These are phyloP conservation scores for Dryadula phaetusa DNA, from an alignment of 2,888 invertebrate species.

Conservation along the genomic window DNA sequence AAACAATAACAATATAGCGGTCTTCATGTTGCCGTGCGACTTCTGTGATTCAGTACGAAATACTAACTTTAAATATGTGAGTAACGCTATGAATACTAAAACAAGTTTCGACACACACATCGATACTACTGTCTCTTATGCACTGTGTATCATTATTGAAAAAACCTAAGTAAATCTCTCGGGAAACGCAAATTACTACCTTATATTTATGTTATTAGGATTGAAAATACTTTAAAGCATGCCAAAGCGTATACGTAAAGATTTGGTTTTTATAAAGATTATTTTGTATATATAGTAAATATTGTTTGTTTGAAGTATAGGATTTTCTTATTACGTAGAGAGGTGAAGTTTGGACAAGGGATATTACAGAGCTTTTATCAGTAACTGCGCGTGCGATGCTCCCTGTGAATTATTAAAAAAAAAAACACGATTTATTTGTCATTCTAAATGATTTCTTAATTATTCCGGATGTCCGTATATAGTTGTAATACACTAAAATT, in stretches of 20 bases:
- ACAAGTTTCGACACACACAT: constrained; percentile 24
- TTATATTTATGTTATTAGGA: accelerated
- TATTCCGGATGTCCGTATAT: too few relatives aligned
- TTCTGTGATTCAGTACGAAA: constrained; percentile 55
- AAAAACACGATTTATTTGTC: not conserved
- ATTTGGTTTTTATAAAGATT: not conserved
- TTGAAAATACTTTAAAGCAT: not conserved
- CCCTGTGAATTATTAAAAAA: not conserved
- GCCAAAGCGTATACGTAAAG: not conserved
- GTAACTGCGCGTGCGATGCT: not conserved
- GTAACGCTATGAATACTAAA: constrained; percentile 23
- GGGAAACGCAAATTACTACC: not conserved
- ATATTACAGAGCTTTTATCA: not conserved
- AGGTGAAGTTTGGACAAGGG: not conserved
- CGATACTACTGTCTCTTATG: not conserved
- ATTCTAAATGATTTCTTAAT: not conserved
- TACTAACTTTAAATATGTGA: constrained; percentile 53
- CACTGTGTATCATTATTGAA: not conserved
- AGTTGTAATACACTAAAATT: too few relatives aligned
- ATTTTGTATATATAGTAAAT: not conserved
- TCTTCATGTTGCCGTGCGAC: constrained; percentile 59
- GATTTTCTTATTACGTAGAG: constrained; percentile 12
- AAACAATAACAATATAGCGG: constrained; percentile 56
- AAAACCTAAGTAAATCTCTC: not conserved
- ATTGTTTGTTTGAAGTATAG: constrained; percentile 5